Conservation (phyloP, 2,113 vertebrate species). For the Montifringilla adamsi region DNA sequence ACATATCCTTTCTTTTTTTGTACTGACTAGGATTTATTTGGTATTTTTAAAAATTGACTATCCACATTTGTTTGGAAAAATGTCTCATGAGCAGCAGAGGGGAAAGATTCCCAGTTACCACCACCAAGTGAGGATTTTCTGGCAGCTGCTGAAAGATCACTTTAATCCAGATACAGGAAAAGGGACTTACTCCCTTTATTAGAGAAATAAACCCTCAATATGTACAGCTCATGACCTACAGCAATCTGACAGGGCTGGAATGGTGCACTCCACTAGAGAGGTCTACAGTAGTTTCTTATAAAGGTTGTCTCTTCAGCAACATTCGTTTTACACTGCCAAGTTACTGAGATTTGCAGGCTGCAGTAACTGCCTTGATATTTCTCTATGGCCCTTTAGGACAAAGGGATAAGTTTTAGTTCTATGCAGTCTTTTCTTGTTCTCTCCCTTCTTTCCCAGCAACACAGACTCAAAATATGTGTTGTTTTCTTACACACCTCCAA, state of each 20-base stretch:
- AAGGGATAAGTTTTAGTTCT: background rate
- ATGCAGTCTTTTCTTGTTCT: background rate
- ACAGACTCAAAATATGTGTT: rapidly evolving
- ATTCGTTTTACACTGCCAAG: background rate
- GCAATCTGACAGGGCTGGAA: background rate
- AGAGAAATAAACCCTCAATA: background rate
- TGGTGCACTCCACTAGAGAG: background rate
- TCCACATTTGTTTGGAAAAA: background rate
- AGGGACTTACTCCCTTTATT: constrained; percentile 8
- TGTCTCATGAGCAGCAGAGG: background rate
- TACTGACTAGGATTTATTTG: background rate
- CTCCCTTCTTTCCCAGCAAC: background rate
- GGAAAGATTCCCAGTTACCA: background rate
- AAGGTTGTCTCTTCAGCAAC: constrained; percentile 35
- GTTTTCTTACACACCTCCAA: background rate
- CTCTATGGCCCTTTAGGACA: background rate
- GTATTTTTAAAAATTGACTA: background rate
- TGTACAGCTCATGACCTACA: background rate
- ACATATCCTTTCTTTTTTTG: background rate
- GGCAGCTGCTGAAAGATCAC: constrained; percentile 40
- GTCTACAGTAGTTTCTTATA: background rate
- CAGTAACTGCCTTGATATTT: background rate
- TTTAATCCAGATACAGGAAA: constrained; percentile 9
- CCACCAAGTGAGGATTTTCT: background rate
- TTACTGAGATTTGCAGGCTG: background rate